Conservation (phyloP, 2,888 invertebrate genomes). For the Pachymerium ferrugineum region DNA sequence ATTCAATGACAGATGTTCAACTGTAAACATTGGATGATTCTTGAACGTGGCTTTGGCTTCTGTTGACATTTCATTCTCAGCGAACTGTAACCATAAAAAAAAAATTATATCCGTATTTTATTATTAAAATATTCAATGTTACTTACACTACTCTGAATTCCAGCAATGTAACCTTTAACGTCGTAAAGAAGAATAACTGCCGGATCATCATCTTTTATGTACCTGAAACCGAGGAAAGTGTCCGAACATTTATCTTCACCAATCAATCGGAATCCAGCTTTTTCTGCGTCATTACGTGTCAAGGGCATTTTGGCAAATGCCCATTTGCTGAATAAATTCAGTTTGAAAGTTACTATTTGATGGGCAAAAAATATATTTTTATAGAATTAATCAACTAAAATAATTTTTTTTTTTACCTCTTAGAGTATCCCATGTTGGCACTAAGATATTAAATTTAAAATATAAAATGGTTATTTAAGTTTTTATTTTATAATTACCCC, state of each 20-base stretch:
- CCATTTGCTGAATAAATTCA: neutral
- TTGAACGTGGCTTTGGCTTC: neutral
- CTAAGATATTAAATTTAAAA: neutral
- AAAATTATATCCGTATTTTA: too few relatives aligned
- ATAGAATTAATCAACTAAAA: too few relatives aligned
- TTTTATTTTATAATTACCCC: too few relatives aligned
- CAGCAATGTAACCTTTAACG: neutral
- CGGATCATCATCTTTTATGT: conserved; percentile 38
- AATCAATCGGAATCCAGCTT: neutral
- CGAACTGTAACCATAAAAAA: neutral
- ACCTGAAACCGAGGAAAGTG: conserved; percentile 43
- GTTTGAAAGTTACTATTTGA: neutral
- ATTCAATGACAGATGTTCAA: neutral
- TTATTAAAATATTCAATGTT: too few relatives aligned
- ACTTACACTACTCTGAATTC: neutral
- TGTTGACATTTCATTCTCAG: neutral
- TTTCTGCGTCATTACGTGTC: neutral
- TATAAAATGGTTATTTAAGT: too few relatives aligned
- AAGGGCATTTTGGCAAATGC: neutral
- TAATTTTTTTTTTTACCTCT: neutral
- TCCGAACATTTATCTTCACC: conserved; percentile 28
- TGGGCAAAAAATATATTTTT: too few relatives aligned
- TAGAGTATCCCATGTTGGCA: neutral
- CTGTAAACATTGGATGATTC: neutral
- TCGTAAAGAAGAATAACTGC: conserved; percentile 36